phyloP scores from a whole-genome alignment of 2,113 vertebrate species.

The Eurypyga helias region DNA sequence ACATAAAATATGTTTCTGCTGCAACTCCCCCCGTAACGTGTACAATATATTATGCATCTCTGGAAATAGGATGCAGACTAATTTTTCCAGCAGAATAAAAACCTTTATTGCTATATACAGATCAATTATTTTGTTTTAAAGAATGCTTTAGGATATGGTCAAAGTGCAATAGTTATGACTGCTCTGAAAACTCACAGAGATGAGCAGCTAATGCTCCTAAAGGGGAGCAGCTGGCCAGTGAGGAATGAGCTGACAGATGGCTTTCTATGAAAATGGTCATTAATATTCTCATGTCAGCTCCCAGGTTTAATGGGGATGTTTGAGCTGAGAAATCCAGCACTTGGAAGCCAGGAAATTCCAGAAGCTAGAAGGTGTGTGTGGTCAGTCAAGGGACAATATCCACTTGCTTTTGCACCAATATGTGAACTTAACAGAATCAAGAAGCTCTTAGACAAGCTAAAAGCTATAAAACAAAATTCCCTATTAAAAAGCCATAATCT shows the following conservation, averaged over 20 bases:
- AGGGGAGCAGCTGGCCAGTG: slow-evolving; percentile 1
- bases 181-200: background rate
- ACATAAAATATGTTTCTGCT: fast-evolving
- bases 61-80: background rate
- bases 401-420: fast-evolving
- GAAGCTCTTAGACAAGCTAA: background rate
- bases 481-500: background rate
- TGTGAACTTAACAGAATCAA: fast-evolving
- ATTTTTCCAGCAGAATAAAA: background rate
- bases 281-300: background rate
- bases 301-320: background rate
- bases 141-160: background rate
- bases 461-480: background rate
- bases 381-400: background rate
- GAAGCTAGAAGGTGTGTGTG: fast-evolving
- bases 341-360: background rate
- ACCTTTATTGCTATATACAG: fast-evolving
- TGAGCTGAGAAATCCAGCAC: background rate
- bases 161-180: fast-evolving
- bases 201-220: background rate
- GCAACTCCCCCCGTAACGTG: fast-evolving
- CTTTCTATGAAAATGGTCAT: background rate
- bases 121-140: fast-evolving
- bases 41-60: fast-evolving
- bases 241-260: background rate